phyloP scores from a whole-genome alignment of 2,113 vertebrate species.

The Lycocorax pyrrhopterus region DNA sequence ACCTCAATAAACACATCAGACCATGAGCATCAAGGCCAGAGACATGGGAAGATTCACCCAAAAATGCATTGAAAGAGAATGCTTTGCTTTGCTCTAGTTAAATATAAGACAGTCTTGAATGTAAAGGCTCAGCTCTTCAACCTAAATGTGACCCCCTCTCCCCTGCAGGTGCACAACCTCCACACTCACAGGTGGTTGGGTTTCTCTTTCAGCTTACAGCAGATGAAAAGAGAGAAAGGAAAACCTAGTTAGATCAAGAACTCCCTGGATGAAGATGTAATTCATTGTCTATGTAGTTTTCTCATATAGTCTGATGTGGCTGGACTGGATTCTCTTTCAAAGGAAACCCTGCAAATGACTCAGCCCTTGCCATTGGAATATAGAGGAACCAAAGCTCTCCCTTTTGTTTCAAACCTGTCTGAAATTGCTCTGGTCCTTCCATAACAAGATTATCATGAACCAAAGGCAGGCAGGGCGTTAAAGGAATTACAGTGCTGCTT shows the following conservation, averaged over 20 bases:
- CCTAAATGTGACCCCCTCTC: background rate
- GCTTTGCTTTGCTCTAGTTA: background rate
- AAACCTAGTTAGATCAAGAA: background rate
- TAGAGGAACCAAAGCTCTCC: background rate
- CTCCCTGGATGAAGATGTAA: background rate
- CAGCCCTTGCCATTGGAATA: background rate
- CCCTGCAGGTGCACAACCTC: background rate
- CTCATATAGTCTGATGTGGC: background rate
- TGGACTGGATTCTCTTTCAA: background rate
- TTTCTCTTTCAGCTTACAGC: background rate
- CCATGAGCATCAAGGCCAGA: conserved; percentile 30
- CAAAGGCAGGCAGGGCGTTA: background rate
- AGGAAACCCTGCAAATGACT: background rate
- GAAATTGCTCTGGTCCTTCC: background rate
- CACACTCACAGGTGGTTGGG: background rate
- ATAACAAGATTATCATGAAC: background rate
- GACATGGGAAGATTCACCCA: background rate
- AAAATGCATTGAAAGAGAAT: background rate
- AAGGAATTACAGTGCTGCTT: background rate
- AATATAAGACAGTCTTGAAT: background rate
- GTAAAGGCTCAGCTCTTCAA: background rate
- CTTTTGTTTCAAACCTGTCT: background rate
- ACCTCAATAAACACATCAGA: conserved; percentile 74
- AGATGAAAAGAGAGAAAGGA: background rate
- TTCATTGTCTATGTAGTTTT: background rate